phyloP scores from a whole-genome alignment of 1,140 invertebrate genomes.

The Trypoxylus dichotomus region DNA sequence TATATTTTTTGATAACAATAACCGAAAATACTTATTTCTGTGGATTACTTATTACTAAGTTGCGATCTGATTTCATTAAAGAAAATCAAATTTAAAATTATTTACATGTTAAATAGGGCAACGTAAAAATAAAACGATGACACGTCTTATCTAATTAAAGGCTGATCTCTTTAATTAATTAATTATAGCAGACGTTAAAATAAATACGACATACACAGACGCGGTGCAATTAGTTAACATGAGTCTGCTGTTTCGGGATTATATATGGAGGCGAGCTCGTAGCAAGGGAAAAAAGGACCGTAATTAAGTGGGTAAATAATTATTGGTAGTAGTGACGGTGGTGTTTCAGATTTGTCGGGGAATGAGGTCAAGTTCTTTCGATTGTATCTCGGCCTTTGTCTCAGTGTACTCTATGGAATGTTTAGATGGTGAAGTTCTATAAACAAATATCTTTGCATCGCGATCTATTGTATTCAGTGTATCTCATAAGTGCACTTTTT shows the following conservation, averaged over 20 bases:
- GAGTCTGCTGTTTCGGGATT: constrained; percentile 14
- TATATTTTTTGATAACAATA: too few relatives aligned
- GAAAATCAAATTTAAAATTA: not conserved
- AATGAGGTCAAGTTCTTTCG: not conserved
- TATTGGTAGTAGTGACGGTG: not conserved
- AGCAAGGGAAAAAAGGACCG: not conserved
- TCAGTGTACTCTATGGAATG: too few relatives aligned
- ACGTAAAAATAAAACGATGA: not conserved
- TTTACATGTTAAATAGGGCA: not conserved
- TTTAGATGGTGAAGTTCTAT: too few relatives aligned
- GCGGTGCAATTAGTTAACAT: constrained; percentile 11
- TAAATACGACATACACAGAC: constrained; percentile 7
- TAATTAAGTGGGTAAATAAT: constrained; percentile 23
- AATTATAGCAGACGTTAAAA: not conserved
- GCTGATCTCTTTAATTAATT: constrained; percentile 16
- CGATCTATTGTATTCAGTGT: too few relatives aligned
- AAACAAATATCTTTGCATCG: too few relatives aligned
- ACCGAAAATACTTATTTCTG: too few relatives aligned
- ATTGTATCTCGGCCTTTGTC: too few relatives aligned
- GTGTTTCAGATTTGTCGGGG: not conserved
- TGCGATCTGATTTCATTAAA: not conserved
- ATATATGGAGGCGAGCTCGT: not conserved
- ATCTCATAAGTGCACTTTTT: too few relatives aligned
- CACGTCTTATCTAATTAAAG: constrained; percentile 18
- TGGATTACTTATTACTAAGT: too few relatives aligned